A percentile compares a stretch with the other conserved stretches of the same genome.
phyloP scores from a whole-genome alignment of 2,113 vertebrate species.

The Upupa epops region DNA sequence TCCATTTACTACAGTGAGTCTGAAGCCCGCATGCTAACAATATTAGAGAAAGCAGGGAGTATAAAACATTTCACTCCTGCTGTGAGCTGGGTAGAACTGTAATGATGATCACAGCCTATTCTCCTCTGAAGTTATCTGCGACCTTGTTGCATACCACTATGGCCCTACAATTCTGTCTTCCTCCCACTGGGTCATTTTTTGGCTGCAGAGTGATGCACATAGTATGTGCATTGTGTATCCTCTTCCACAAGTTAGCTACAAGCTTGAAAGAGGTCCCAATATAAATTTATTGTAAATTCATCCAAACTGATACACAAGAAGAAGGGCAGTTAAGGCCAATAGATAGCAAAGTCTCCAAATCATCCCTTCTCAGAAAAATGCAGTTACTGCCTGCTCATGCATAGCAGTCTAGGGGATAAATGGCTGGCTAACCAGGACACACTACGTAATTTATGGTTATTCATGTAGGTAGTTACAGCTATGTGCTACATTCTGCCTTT shows the following conservation, averaged over 20 bases:
- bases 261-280: neutral
- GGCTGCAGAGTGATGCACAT: neutral
- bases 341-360: neutral
- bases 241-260: neutral
- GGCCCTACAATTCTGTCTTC: neutral
- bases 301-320: fast-evolving
- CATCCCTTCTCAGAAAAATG: neutral
- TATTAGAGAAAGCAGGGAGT: neutral
- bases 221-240: neutral
- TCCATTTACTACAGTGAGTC: neutral
- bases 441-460: neutral
- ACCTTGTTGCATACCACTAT: neutral
- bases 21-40: neutral
- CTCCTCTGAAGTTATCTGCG: neutral
- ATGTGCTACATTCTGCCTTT: neutral
- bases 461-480: neutral
- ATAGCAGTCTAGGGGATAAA: neutral
- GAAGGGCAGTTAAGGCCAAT: neutral
- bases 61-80: neutral
- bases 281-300: neutral
- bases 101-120: neutral
- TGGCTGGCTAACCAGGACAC: neutral
- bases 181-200: neutral
- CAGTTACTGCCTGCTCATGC: neutral
- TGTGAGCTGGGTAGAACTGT: neutral